Conservation (phyloP, 2,113 vertebrate genomes). For the Hippolais icterina region DNA sequence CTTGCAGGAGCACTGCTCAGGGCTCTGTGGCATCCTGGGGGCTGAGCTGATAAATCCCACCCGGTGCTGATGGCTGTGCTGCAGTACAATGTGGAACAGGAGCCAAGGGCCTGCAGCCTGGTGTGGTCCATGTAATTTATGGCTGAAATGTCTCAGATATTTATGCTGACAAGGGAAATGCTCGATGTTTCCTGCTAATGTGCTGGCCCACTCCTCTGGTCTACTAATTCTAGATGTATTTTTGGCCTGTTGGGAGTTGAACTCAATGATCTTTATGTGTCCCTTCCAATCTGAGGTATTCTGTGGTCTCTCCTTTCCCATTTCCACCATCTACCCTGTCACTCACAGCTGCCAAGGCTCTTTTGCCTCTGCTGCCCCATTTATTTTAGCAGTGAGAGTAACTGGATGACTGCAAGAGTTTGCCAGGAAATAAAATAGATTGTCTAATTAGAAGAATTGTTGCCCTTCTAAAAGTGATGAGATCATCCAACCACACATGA, state of each 20-base stretch:
- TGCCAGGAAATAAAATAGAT: background rate
- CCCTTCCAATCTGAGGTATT: background rate
- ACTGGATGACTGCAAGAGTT: background rate
- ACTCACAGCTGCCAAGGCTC: background rate
- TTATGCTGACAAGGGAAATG: slow-evolving; percentile 6
- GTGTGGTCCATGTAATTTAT: background rate
- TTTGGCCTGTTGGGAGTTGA: background rate
- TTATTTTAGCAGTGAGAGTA: background rate
- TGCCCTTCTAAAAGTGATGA: background rate
- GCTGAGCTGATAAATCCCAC: background rate
- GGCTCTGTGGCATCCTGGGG: background rate
- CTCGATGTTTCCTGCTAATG: background rate
- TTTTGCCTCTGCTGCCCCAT: background rate
- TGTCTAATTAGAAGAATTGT: background rate
- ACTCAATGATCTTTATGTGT: background rate
- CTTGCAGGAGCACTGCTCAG: background rate
- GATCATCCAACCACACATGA: background rate
- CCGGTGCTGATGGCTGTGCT: background rate
- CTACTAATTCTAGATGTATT: background rate
- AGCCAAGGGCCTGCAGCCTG: background rate
- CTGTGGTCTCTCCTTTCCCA: background rate
- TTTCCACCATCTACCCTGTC: background rate
- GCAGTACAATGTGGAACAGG: background rate
- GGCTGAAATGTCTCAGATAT: background rate
- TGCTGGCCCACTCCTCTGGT: background rate